Conservation (phyloP, 2,888 invertebrate genomes). For the Plebejus argus region DNA sequence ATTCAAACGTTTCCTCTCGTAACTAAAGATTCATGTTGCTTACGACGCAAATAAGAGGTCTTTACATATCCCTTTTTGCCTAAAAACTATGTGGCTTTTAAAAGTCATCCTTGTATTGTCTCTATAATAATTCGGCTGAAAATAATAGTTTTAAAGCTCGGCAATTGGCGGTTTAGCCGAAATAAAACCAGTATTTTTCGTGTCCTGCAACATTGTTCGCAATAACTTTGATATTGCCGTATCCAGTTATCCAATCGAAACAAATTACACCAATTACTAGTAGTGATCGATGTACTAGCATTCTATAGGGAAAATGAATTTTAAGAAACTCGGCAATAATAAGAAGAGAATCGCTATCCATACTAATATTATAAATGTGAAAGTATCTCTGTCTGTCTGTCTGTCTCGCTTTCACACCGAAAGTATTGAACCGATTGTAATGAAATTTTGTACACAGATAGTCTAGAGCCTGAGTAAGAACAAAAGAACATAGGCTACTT, state of each 20-base stretch:
- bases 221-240: conserved; percentile 10
- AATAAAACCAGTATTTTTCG: background rate
- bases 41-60: background rate
- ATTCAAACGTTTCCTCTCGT: background rate
- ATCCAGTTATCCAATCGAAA: conserved; percentile 11
- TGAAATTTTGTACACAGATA: no score
- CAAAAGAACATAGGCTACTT: no score
- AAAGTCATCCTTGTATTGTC: background rate
- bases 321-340: background rate
- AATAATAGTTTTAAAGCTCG: background rate
- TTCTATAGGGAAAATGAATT: background rate
- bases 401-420: no score
- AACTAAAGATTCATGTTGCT: background rate
- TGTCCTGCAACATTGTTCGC: conserved; percentile 10
- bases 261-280: conserved; percentile 3
- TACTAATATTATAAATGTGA: no score
- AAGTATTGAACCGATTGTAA: no score
- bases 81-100: background rate
- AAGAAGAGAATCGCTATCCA: background rate
- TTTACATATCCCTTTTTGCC: background rate
- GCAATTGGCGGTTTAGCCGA: background rate
- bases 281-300: background rate
- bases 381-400: no score
- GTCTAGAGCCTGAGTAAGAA: no score
- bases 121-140: background rate